Evolutionary conservation across 2,888 invertebrate species (phyloP).

Genomic region (Chalcosyrphus nemorum): DNA sequence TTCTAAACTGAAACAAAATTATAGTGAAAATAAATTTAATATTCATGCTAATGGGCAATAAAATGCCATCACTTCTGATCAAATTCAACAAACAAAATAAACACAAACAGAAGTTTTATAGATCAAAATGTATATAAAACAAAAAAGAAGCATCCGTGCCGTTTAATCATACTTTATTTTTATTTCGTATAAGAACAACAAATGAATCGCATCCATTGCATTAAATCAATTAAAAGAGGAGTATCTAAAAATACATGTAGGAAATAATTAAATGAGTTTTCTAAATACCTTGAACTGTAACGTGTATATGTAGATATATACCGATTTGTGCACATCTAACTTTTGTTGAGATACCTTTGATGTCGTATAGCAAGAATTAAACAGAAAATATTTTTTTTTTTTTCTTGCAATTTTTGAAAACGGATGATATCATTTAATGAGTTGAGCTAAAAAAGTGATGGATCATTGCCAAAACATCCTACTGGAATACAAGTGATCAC

Average conservation of each 20-base stretch:
- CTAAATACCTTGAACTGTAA: too few species aligned
- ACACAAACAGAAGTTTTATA: not conserved
- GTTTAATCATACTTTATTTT: constrained; percentile 1
- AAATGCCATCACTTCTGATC: not conserved
- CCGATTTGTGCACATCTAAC: too few species aligned
- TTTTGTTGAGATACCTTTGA: too few species aligned
- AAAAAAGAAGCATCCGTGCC: not conserved
- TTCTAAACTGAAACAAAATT: not conserved
- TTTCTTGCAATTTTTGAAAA: too few species aligned
- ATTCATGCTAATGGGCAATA: not conserved
- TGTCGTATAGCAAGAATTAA: too few species aligned
- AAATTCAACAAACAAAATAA: not conserved
- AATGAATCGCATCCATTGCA: not conserved
- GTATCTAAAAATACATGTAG: not conserved
- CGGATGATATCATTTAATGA: too few species aligned
- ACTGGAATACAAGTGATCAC: too few species aligned
- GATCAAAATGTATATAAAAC: not conserved
- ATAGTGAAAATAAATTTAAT: not conserved
- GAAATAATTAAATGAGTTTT: too few species aligned
- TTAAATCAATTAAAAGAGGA: not conserved
- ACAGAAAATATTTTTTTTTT: too few species aligned
- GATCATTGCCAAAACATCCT: too few species aligned
- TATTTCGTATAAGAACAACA: not conserved
- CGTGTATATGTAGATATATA: too few species aligned
- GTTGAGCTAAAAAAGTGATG: too few species aligned